A percentile compares a stretch with the other conserved stretches of the same genome.
These are phyloP conservation scores for Lithobates sylvaticus DNA, from an alignment of 2,797 vertebrate genomes.

Conservation along the genomic window DNA sequence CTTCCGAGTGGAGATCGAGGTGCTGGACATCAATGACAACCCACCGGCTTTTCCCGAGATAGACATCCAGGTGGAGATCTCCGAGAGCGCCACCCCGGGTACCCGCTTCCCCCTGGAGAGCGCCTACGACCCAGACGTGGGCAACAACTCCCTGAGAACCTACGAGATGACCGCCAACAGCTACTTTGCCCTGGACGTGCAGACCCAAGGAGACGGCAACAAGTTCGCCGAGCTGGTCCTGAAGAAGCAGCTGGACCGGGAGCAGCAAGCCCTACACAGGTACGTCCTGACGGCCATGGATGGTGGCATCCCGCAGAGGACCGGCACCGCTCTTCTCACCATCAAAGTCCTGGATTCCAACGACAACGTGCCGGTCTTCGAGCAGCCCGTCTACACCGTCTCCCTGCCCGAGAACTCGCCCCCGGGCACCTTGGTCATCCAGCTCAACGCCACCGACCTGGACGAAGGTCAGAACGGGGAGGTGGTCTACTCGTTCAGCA, in stretches of 20 bases:
- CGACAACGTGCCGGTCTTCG: conserved; percentile 95
- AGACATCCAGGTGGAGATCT: conserved; percentile 96
- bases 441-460: conserved; percentile 93
- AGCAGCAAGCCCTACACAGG: conserved; percentile 94
- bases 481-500: conserved; percentile 93
- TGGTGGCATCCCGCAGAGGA: conserved; percentile 92
- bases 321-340: conserved; percentile 94
- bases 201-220: conserved; percentile 90
- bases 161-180: conserved; percentile 95
- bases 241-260: conserved; percentile 91
- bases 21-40: conserved; percentile 98
- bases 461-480: conserved; percentile 96
- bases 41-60: conserved; percentile 93
- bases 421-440: conserved; percentile 89
- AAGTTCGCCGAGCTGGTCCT: conserved; percentile 95
- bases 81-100: conserved; percentile 93
- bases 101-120: conserved; percentile 96
- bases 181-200: conserved; percentile 94
- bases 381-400: conserved; percentile 92
- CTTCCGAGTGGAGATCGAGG: conserved; percentile 95
- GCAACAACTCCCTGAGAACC: conserved; percentile 93
- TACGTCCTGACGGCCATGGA: conserved; percentile 97
- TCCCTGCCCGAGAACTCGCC: conserved; percentile 91
- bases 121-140: conserved; percentile 96
- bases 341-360: conserved; percentile 95